Base-by-base conservation (phyloP, 2,113 vertebrate genomes). In the Pungitius pungitius region DNA sequence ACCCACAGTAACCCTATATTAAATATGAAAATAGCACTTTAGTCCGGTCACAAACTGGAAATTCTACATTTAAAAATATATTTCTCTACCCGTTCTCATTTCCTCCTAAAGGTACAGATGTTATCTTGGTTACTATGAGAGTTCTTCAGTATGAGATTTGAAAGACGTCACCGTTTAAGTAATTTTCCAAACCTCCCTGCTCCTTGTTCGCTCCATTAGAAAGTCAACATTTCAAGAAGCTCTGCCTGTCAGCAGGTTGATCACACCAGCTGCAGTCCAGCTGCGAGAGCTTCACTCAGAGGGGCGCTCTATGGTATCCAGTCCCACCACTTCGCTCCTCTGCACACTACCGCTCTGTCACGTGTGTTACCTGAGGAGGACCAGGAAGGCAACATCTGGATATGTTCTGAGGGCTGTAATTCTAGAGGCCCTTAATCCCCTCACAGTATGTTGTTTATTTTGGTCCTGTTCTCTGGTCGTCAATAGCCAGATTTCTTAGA, bases 391-490 rank as follows among this genome's bases (percentile, higher is more conserved):
- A 87, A 90, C 89, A 90, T 90, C 87, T 92, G 90, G 85, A 88
- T 83, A 83, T 87, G 83, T 85, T 89, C 87, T 85, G 75, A 78
- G 78, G 49, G 71, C 73, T 89, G 83, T 91, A 90, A 92, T 90
- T 88, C 77, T 86, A 91, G 87, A 84, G 76, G 82, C 69, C 78
- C 77, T 75, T 87, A 87, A 88, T 85, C 84, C 87, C 75, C 73
- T 85, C 81, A 71, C 56, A 69, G 85, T 75, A 69, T 80, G 74
- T 81, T 88, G 87, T 84, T 90, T 90, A 87, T 92, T 89, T 87
- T 89, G 77, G 87, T 87, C 75, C 71, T 54, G 63, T 85, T 90
- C 79, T 85, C 79, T 81, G 69, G 73, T 86, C 78, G 73, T 86
- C 78, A 86, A 82, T 77, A 82, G 82, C 60, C 85, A 82, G 69